These are phyloP conservation scores for Magallana ariakensis DNA, from an alignment of 1,140 invertebrate genomes.

Conservation along the genomic window DNA sequence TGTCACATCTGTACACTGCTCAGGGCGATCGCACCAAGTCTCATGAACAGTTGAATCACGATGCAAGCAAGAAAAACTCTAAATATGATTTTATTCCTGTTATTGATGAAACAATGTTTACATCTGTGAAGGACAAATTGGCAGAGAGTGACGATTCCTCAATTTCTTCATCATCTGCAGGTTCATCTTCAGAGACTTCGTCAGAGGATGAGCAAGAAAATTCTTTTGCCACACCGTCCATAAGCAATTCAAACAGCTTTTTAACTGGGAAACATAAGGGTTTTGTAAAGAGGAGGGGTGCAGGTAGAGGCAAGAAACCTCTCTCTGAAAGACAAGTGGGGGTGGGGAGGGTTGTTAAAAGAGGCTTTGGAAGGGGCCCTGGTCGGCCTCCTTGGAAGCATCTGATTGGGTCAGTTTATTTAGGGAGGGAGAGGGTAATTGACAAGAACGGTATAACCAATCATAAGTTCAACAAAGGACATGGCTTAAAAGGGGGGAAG, in stretches of 20 bases:
- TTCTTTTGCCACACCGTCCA: conserved; percentile 2
- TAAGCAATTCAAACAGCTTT: background rate
- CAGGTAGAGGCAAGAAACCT: conserved; percentile 47
- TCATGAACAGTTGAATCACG: conserved; percentile 57
- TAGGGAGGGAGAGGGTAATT: conserved; percentile 12
- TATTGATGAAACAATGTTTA: conserved; percentile 48
- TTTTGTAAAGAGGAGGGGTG: conserved; percentile 53
- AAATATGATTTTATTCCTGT: conserved; percentile 48
- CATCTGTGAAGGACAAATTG: conserved; percentile 35
- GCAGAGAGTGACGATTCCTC: conserved; percentile 43
- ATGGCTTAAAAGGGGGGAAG: conserved; percentile 58
- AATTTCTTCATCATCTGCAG: background rate
- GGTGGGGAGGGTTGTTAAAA: conserved; percentile 38
- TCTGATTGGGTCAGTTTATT: conserved; percentile 23
- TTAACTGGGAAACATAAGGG: conserved; percentile 21
- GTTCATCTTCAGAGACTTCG: background rate
- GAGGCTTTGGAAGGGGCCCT: conserved; percentile 51
- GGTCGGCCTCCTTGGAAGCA: conserved; percentile 44
- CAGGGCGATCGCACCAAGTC: conserved; percentile 82
- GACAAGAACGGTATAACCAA: background rate
- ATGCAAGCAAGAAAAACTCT: conserved; percentile 54
- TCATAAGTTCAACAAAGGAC: conserved; percentile 42
- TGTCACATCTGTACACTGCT: conserved; percentile 90
- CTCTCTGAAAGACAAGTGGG: conserved; percentile 31
- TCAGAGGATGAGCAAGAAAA: conserved; percentile 29